Percentiles rank a stretch among this genome's conserved stretches.
These are phyloP conservation scores for Hermetia illucens DNA, from an alignment of 1,140 invertebrate species.

Conservation along the genomic window DNA sequence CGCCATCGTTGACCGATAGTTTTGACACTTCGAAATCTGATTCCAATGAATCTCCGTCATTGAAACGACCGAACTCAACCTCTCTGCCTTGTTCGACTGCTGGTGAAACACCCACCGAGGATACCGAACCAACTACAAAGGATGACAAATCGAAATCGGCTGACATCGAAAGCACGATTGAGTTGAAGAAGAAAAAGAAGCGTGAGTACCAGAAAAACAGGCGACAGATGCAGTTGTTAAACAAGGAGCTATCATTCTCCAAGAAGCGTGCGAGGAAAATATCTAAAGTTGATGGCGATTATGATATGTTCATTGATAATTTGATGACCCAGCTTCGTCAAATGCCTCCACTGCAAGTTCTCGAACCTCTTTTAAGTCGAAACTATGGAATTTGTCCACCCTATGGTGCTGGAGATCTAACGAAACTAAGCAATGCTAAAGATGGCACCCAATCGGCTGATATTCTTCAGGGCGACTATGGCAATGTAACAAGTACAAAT, in stretches of 20 bases:
- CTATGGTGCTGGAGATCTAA: constrained; percentile 65
- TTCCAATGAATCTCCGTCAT: too few species aligned
- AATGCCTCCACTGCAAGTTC: constrained; percentile 69
- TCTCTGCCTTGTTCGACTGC: constrained; percentile 7
- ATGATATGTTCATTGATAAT: constrained; percentile 78
- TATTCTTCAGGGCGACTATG: constrained; percentile 64
- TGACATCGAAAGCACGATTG: not conserved
- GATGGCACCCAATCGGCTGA: constrained; percentile 56
- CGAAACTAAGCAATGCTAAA: constrained; percentile 48
- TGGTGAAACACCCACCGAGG: constrained; percentile 10
- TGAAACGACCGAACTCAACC: constrained; percentile 5
- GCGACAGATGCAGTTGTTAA: constrained; percentile 40
- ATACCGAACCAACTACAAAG: constrained; percentile 21
- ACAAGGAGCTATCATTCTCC: constrained; percentile 35
- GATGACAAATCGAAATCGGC: constrained; percentile 33
- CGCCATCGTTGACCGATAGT: too few species aligned
- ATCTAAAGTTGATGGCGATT: constrained; percentile 78
- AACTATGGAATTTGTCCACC: constrained; percentile 69
- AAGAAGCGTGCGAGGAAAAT: constrained; percentile 73
- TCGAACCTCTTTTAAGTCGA: constrained; percentile 72
- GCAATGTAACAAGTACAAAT: constrained; percentile 51
- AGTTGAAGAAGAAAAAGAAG: constrained; percentile 59
- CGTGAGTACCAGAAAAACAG: constrained; percentile 74
- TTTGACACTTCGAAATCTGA: too few species aligned
- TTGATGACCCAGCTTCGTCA: constrained; percentile 71